phyloP scores from a whole-genome alignment of 1,140 invertebrate genomes.

The Drosophila subobscura region DNA sequence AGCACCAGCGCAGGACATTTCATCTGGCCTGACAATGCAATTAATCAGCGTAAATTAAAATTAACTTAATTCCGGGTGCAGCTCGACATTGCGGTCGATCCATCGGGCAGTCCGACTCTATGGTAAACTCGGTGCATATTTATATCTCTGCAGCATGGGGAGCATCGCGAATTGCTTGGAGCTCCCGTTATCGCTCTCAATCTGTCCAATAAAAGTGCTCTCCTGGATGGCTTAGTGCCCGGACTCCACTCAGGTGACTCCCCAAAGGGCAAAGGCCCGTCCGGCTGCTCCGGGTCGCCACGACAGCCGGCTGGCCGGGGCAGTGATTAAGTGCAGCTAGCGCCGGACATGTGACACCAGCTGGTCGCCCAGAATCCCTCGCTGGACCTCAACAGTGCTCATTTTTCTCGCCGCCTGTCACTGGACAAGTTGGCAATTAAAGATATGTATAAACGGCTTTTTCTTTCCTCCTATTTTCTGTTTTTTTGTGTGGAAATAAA shows the following conservation, averaged over 20 bases:
- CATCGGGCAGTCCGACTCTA: background rate
- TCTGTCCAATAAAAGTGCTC: too few species aligned
- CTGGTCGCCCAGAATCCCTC: conserved; percentile 39
- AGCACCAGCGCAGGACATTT: conserved; percentile 28
- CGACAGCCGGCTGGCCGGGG: conserved; percentile 46
- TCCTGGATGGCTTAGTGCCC: too few species aligned
- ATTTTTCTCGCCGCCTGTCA: conserved; percentile 74
- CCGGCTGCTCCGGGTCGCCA: too few species aligned
- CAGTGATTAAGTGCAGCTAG: conserved; percentile 74
- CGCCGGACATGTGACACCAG: conserved; percentile 52
- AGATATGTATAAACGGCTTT: conserved; percentile 54
- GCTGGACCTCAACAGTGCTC: conserved; percentile 47
- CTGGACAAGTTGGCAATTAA: conserved; percentile 79
- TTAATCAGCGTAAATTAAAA: conserved; percentile 79
- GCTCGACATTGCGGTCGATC: conserved; percentile 54
- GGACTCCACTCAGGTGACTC: too few species aligned
- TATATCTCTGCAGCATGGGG: too few species aligned
- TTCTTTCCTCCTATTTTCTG: conserved; percentile 30
- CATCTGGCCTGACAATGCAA: conserved; percentile 66
- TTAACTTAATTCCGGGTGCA: conserved; percentile 64
- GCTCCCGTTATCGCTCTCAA: too few species aligned
- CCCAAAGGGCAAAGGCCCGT: too few species aligned
- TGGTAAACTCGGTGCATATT: too few species aligned
- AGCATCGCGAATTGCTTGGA: too few species aligned
- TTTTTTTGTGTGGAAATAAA: conserved; percentile 58